Base-by-base conservation (phyloP, 2,113 vertebrate species). In the Aphyosemion australe region DNA sequence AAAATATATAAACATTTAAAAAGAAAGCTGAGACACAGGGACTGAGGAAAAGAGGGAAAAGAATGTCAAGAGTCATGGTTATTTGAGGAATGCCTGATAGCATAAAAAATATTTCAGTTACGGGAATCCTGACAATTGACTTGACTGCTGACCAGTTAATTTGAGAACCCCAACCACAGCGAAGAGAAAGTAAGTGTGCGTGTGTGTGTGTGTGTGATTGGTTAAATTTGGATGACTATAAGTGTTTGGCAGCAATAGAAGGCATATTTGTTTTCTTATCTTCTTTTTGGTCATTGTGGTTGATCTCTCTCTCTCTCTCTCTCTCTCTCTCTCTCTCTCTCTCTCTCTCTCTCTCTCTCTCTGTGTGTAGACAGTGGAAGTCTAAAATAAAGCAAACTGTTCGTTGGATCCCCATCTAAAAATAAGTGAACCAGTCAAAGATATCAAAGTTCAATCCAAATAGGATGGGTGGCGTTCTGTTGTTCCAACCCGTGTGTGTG, bases 51-150 rank as follows among this genome's bases (percentile, higher is more conserved):
- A 61, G 58, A 57, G 19, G 61, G 62, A 55, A 66, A 84, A 58
- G 73, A 89, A 88, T 83, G 69, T 74, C 45, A 58, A 32, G 55
- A 88, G 82, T 88, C 78, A 83, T 60, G 80, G 67, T 80, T 87
- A 89, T 90, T 81, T 89, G 74, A 90, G 80, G 85, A 91, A 92
- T 90, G 84, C 7, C 53, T 75, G 74, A 76, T 74, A 72, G 61
- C 53, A 9, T 78, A 57, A 64, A 74, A 68, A 69, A 70, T 10
- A 86, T 80, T 79, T 63, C 76, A 64, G 74, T 87, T 84, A 84
- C 84, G 72, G 84, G 85, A 89, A 89, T 89, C 77, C 83, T 76
- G 75, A 73, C 78, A 78, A 72, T 63, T 69, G 43, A 87, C 84
- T 64, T n/a, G 57, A 80, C 62, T 75, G 82, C 81, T 87, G 84